A percentile compares a stretch with the other conserved stretches of the same genome.
phyloP scores from a whole-genome alignment of 2,888 invertebrate genomes.

The Aleiodes testaceus region DNA sequence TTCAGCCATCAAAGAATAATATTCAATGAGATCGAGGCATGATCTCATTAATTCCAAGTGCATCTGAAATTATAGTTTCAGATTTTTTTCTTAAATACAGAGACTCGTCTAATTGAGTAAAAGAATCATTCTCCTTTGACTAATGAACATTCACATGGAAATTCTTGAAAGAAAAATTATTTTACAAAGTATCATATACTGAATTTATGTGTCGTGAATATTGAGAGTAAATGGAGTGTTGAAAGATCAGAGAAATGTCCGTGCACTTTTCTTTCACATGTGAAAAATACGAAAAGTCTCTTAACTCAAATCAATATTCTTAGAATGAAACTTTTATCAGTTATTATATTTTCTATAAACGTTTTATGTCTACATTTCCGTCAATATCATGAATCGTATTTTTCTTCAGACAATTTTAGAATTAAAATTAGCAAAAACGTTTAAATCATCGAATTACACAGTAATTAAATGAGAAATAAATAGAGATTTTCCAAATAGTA shows the following conservation, averaged over 20 bases:
- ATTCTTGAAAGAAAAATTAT: neutral
- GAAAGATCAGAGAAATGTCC: constrained; percentile 26
- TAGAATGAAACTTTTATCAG: constrained; percentile 17
- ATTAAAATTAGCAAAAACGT: neutral
- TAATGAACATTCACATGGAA: too few species aligned
- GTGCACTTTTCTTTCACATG: constrained; percentile 13
- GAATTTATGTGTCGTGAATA: constrained; percentile 19
- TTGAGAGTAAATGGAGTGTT: constrained; percentile 25
- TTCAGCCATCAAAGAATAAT: constrained; percentile 1
- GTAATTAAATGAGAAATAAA: constrained; percentile 9
- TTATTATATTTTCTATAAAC: constrained; percentile 16
- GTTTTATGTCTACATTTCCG: neutral
- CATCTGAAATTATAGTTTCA: neutral
- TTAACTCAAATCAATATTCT: constrained; percentile 10
- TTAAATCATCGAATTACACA: neutral
- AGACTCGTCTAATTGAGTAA: too few species aligned
- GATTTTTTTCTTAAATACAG: too few species aligned
- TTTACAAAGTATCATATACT: neutral
- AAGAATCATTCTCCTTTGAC: too few species aligned
- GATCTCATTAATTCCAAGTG: constrained; percentile 19
- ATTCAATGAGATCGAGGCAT: neutral
- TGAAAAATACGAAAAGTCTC: constrained; percentile 13
- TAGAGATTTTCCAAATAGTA: constrained; percentile 37
- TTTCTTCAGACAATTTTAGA: neutral
- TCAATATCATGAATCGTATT: constrained; percentile 11